Evolutionary conservation across 2,113 vertebrate species (phyloP).

Genomic region (Harpagus bidentatus): DNA sequence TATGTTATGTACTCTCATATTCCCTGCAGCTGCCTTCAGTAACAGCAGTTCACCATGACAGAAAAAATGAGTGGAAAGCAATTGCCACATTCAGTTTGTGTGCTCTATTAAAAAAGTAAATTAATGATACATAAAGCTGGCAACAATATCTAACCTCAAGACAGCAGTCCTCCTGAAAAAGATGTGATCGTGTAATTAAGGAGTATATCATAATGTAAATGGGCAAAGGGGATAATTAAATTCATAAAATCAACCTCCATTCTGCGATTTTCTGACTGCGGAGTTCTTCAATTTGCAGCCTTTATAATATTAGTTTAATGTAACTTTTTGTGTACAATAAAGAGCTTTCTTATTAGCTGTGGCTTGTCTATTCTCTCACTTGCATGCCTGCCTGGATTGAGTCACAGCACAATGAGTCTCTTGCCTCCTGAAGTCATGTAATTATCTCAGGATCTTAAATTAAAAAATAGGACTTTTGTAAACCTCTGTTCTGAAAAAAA

Average conservation of each 20-base stretch:
- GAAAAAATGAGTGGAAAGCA: not conserved
- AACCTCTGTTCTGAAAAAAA: not conserved
- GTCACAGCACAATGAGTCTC: conserved; percentile 16
- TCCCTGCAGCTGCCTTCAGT: not conserved
- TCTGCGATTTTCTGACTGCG: not conserved
- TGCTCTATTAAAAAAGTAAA: not conserved
- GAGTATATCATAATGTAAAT: not conserved
- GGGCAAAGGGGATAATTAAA: not conserved
- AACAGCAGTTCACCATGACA: not conserved
- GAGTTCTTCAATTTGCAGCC: not conserved
- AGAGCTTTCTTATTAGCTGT: not conserved
- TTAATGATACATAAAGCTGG: not conserved
- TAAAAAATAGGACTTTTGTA: not conserved
- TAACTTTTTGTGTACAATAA: not conserved
- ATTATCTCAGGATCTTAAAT: conserved; percentile 12
- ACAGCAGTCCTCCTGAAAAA: not conserved
- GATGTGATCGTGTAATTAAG: not conserved
- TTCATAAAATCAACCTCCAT: not conserved
- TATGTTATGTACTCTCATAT: no score
- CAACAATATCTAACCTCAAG: not conserved
- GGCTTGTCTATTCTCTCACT: not conserved
- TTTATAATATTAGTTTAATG: not conserved
- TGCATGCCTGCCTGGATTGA: not conserved
- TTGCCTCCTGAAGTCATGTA: not conserved
- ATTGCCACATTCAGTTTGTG: not conserved